Base-by-base conservation (phyloP, 1,140 invertebrate genomes). In the Apocrypta bakeri region DNA sequence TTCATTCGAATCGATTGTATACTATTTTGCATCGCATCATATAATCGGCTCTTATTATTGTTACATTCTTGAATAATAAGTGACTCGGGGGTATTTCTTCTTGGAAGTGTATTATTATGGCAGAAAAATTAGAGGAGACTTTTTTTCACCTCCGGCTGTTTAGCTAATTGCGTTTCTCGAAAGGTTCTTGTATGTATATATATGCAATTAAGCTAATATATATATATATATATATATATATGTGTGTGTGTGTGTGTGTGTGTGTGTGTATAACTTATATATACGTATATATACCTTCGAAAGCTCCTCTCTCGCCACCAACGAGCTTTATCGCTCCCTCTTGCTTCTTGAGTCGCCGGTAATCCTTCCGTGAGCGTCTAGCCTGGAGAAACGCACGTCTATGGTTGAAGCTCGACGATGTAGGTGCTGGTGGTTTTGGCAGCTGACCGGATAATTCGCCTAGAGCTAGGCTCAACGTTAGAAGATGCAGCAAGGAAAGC, bases 261-360 rank as follows among this genome's bases (percentile, higher is more conserved):
- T 37, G 9, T 9, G 33, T 37, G 33, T 37, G 9, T 37, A 37
- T 9, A 4, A 37, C 33, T 4, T 2, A 37, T 37, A 37, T 37
- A 9, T 37, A 9, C 33, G 33, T 2, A 37, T 37, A 9, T 21
- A 29, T 93, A 96, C 96, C 96, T 94, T 96, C 95, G 86, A 93
- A 94, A 84, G 94, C 92, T 17, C 90, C 93, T 4, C 92, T 88
- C 9, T 84, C 84, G 1, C 96, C 95, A 25, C 95, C 95, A 7
- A 96, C 92, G 1, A 97, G 90, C 84, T 94, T 94, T 21, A 96
- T 87, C 79, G 93, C 94, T n/a, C 95, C 96, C 79, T 96, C 95
- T 80, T 94, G 93, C 88, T 95, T 94, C 86, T 95, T 95, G 78
- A 95, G 88, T 40, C 88, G 90, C 64, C 89, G 89, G 42, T 92